Evolutionary conservation across 2,797 vertebrate genomes (phyloP).

Genomic region (Pangasius djambal): DNA sequence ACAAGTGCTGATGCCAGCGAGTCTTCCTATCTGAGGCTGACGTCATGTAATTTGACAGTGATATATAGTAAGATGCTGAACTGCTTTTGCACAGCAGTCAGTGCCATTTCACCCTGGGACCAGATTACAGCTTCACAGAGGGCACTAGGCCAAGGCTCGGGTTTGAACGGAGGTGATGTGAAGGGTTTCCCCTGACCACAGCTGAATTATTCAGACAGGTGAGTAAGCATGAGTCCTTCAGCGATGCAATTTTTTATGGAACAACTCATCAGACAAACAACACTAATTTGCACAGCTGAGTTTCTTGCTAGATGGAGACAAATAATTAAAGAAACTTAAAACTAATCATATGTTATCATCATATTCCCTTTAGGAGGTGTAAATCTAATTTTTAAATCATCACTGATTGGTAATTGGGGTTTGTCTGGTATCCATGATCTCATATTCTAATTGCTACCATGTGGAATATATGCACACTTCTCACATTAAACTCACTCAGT

Average conservation of each 20-base stretch:
- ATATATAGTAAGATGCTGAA: conserved; percentile 39
- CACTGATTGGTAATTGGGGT: neutral
- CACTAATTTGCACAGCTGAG: conserved; percentile 21
- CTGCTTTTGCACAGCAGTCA: conserved; percentile 46
- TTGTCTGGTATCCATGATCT: neutral
- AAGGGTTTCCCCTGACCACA: conserved; percentile 70
- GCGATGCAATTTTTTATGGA: conserved; percentile 47
- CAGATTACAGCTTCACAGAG: conserved; percentile 52
- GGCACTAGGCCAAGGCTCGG: conserved; percentile 37
- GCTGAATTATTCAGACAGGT: conserved; percentile 68
- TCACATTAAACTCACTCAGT: conserved; percentile 1
- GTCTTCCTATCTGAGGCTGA: conserved; percentile 35
- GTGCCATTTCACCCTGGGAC: conserved; percentile 46
- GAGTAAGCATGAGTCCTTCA: conserved; percentile 44
- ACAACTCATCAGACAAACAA: conserved; percentile 36
- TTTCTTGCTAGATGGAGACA: neutral
- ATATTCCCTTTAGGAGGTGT: neutral
- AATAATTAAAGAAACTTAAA: conserved; percentile 14
- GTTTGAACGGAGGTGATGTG: conserved; percentile 41
- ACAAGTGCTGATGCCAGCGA: conserved; percentile 24
- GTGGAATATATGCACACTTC: neutral
- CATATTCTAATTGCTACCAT: neutral
- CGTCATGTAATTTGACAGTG: conserved; percentile 46
- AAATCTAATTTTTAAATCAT: neutral
- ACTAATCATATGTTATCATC: neutral